Evolutionary conservation across 1,140 invertebrate genomes (phyloP), one percentile per base, ranked within the genome.

Genomic region (Nasonia giraulti): DNA sequence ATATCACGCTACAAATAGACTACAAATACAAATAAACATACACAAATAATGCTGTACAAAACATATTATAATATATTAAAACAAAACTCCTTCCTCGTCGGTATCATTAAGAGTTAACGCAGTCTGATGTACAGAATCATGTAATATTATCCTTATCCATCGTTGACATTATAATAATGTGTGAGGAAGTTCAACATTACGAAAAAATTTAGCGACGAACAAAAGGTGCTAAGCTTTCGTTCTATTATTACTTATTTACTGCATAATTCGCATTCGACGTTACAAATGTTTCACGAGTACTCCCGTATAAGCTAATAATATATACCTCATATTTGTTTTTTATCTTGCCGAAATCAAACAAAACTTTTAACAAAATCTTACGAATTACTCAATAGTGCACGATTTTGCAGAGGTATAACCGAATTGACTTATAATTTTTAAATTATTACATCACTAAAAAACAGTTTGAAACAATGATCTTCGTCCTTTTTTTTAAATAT

Each of bases 231-330:
- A 37, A 2, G 47, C 40, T 75, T 37, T 75, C n/a, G 3, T 77
- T 81, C 37, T 80, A 44, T 23, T 80, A 27, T 27, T 27, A 27
- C 27, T 27, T 27, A 27, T 86, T 89, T 89, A 89, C 89, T 88
- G 90, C 78, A 88, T 87, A 89, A 88, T 92, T 89, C 55, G 88
- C 86, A 87, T 90, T 80, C 50, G 88, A 90, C 90, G 90, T 92
- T 92, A 90, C 91, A 91, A 93, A 92, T 92, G 90, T 92, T 88
- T 92, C 92, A 88, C 75, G 89, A 89, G 88, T 90, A 88, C 82
- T 87, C 87, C 86, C 85, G 66, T 68, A 50, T 69, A 44, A 55
- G 10, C 37, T 23, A 23, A 23, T 23, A n/a, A n/a, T n/a, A 62
- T 62, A 62, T 62, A 62, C 17, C 55, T 62, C n/a, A 66, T 33